Evolutionary conservation across 2,797 vertebrate genomes (phyloP), one percentile per base, ranked within the genome.

Genomic region (Hemitrygon akajei): DNA sequence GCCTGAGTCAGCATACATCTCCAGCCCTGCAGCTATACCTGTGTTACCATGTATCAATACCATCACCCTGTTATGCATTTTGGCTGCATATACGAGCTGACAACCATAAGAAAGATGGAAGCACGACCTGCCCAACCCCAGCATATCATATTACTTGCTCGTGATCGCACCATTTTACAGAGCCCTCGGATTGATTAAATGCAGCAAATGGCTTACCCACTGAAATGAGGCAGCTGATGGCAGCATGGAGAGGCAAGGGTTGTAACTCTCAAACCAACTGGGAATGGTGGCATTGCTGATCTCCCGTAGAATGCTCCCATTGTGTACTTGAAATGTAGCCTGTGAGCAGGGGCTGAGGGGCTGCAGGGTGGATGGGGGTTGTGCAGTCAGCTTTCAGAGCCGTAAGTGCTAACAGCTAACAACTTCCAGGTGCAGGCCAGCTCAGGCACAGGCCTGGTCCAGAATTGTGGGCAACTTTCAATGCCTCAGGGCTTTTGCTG

Each of bases 341-440:
- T 25, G 71, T 5, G 71, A 73, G 71, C 18, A 25, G 63, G 71
- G 71, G 5, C 69, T 22, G 69, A 6, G 71, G 71, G 71, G 71
- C 71, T 73, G 71, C 22, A 25, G 71, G 71, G 71, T 22, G 71
- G 71, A 25, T 73, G 94, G 95, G 95, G 60, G n/a, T 22, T 37
- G 30, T 89, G 92, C 95, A 94, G 95, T 95, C 96, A 96, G 96
- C 95, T 94, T 91, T 94, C 93, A 81, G 14, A 80, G 95, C 95
- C 95, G 96, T 95, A 96, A 95, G 94, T 95, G 94, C 96, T 97
- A 97, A 98, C 95, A 94, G 95, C 95, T 73, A 73, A 73, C 22
- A 73, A 73, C 20, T 96, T 97, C 96, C 97, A 97, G 97, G 97
- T 97, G 96, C 95, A 94, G 94, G 73, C 81, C 94, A 95, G 95